phyloP scores from a whole-genome alignment of 1,140 invertebrate genomes.

The Drosophila nasuta region DNA sequence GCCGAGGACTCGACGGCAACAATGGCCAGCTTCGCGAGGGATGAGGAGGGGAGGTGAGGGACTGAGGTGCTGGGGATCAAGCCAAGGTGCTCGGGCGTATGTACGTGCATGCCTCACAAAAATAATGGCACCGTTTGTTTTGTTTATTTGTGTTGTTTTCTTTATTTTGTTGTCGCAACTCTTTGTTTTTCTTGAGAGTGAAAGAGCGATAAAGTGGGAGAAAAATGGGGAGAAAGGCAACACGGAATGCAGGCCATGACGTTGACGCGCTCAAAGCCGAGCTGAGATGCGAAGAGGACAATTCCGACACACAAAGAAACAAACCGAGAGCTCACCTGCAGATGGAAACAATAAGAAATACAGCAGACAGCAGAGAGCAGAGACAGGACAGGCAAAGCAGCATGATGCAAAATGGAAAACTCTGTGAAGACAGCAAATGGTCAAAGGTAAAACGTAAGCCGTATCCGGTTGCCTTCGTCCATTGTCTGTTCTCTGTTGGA shows the following conservation, averaged over 20 bases:
- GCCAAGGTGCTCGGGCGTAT: conserved; percentile 50
- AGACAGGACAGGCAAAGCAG: background rate
- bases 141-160: conserved; percentile 59
- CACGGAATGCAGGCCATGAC: conserved; percentile 32
- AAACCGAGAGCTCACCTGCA: conserved; percentile 49
- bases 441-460: conserved; percentile 39
- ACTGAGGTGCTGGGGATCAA: conserved; percentile 5
- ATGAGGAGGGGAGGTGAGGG: background rate
- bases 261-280: conserved; percentile 18
- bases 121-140: conserved; percentile 71
- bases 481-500: background rate
- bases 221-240: conserved; percentile 36
- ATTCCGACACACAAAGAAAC: conserved; percentile 58
- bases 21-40: conserved; percentile 23
- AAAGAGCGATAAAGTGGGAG: conserved; percentile 28
- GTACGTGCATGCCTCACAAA: conserved; percentile 53
- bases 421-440: conserved; percentile 29
- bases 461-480: conserved; percentile 6
- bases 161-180: conserved; percentile 13
- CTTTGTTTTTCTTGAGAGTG: conserved; percentile 38
- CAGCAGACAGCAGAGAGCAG: conserved; percentile 4
- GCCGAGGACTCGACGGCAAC: conserved; percentile 47
- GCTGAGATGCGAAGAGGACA: conserved; percentile 15
- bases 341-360: conserved; percentile 38
- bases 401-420: conserved; percentile 33